Evolutionary conservation across 37 sponge, comb jelly and placozoan genomes (phyloP), one percentile per base, ranked within the genome.

Genomic region (Amphimedon queenslandica): DNA sequence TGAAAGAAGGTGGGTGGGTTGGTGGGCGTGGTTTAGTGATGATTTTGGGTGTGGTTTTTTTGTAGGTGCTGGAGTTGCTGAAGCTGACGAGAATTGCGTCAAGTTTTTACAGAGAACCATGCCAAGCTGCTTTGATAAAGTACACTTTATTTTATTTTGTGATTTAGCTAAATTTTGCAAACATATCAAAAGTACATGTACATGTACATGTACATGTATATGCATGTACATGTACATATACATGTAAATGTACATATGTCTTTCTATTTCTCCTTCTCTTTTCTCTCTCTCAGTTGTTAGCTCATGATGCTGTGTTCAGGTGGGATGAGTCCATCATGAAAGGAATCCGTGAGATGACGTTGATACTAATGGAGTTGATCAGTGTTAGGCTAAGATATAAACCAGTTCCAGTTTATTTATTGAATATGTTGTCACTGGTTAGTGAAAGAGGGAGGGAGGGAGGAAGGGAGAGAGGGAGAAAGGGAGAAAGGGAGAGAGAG

Each of bases 241-340:
- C n/a, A n/a, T n/a, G n/a, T n/a, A n/a, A n/a, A n/a, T n/a, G n/a
- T 42, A 66, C 77, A 10, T 37, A 11, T 58, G 16, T 27, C 24
- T 37, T 30, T 29, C 30, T 29, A 13, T 30, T 30, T 56, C n/a
- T 40, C n/a, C 25, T 31, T 57, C 28, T 57, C 33, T 72, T 31
- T 31, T 63, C 25, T 37, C 24, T 58, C 40, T 11, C 36, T 42
- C 76, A 95, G 96, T 66, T 95, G 53, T 36, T 91, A 47, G 89
- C 93, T 4, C 88, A 92, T 30, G 85, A 88, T 18, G 91, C 91
- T 21, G 96, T 95, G 13, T 72, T 77, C 55, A 81, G 96, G 4
- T 95, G 96, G 96, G 93, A 87, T 42, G 61, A 42, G 36, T 63
- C 87, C 67, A 82, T 95, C 47, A 80, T 92, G 76, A 84, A 87